Evolutionary conservation across 2,888 invertebrate species (phyloP), one percentile per base, ranked within the genome.

Genomic region (Myathropa florea): DNA sequence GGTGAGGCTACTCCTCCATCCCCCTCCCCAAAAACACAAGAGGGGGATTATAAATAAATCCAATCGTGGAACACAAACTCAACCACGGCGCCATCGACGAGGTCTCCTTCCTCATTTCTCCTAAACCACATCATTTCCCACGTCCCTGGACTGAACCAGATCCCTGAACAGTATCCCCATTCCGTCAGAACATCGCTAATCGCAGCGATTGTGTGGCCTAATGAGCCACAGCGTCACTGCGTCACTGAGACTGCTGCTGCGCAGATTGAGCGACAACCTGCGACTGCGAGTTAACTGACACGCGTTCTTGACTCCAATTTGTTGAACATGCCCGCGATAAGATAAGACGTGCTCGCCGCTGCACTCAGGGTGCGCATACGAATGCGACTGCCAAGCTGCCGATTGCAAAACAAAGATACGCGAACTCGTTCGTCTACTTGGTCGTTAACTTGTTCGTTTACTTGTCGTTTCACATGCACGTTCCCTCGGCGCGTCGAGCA

Each of bases 271-370:
- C 57, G 57, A 14, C 57, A 57, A 57, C 57, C 57, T 57, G 57
- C 18, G 46, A 46, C 57, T 57, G 4, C 24, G 24, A 57, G 46
- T 46, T 46, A 46, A 46, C 46, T 46, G 46, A 46, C 21, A 67
- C 55, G 70, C 60, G 61, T 65, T 67, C 73, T 80, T 80, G 80
- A 80, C 80, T 76, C 26, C 33, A 72, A 81, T 81, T 85, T 77
- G 81, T 73, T 81, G 72, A n/a, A 81, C 85, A 81, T 85, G 76
- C 63, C 60, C 39, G 14, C 81, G 85, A 81, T 81, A 61, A 85
- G 81, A 85, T 77, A 81, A 75, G 76, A 30, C 57, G 12, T 6
- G 39, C n/a, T 33, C 21, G 9, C 18, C 39, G 2, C 23, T 7
- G 36, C 30, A 26, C 30, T 61, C 18, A 12, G 33, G 33, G 33